Evolutionary conservation across 2,797 vertebrate genomes (phyloP), one percentile per base, ranked within the genome.

Genomic region (Sphenopsis melanotis): DNA sequence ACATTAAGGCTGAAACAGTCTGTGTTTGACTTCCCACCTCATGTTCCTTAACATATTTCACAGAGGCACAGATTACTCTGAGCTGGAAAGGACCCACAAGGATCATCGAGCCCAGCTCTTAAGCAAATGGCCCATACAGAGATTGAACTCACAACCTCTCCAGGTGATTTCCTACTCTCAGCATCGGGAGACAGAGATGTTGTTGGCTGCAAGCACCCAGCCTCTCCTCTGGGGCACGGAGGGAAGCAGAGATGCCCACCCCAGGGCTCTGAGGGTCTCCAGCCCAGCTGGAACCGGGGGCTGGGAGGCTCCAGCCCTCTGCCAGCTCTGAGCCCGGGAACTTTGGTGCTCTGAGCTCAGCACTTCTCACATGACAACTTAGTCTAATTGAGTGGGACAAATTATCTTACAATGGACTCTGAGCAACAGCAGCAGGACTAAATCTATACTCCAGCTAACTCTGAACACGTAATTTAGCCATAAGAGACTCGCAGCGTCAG

Each of bases 311-410:
- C 37, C 42, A 37, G 47, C 70, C 47, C 37, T 2, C 57, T 11
- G 12, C 0, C 11, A 21, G 42, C 86, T 63, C 86, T 2, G 29
- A 76, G 71, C n/a, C 0, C 13, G 18, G 46, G 13, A 69, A 85
- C 89, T 90, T 86, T 2, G 84, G 87, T 76, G 90, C 86, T 94
- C 61, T 12, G 89, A 90, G 94, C 89, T 94, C 94, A 89, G 94
- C 95, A 68, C 94, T 96, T 89, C 96, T 93, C 96, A 92, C 95
- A 83, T 94, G 96, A 96, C 95, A 96, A 95, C 93, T 94, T 95
- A 74, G 96, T 95, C 96, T 96, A 96, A 96, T 96, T 96, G 96
- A 96, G 96, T 96, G 96, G 96, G 96, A 96, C 95, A 96, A 96
- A 96, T 96, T 95, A 94, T 96, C 96, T 96, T 95, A 94, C 91